A percentile compares a stretch with the other conserved stretches of the same genome.
Conservation (phyloP, 2,797 vertebrate species). For the Macropodus opercularis region DNA sequence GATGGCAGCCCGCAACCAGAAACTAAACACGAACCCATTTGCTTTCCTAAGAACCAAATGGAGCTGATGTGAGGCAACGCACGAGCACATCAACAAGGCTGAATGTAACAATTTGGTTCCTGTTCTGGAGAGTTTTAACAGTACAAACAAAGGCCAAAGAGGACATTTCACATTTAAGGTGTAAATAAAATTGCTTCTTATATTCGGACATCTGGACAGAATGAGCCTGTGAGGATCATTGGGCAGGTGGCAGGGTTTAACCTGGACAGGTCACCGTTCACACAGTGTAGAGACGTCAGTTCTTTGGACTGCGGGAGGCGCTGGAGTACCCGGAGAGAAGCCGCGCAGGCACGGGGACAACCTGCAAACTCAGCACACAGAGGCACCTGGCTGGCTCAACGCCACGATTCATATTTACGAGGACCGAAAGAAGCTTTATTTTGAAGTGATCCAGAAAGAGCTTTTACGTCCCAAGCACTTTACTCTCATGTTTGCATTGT, state of each 20-base stretch:
- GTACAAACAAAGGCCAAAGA: constrained; percentile 13
- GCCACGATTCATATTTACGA: too few species aligned
- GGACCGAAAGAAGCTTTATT: not conserved
- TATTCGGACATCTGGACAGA: constrained; percentile 49
- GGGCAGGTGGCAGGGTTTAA: too few species aligned
- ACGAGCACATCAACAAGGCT: constrained; percentile 22
- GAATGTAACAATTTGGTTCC: constrained; percentile 4
- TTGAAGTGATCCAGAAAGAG: not conserved
- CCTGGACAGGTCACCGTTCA: too few species aligned
- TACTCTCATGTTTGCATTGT: not conserved
- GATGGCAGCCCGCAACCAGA: constrained; percentile 30
- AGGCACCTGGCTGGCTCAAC: too few species aligned
- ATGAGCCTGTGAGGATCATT: too few species aligned
- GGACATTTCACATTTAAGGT: constrained; percentile 26
- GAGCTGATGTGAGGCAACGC: constrained; percentile 5
- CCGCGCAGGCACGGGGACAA: too few species aligned
- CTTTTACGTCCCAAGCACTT: not conserved
- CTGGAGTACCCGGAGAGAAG: too few species aligned
- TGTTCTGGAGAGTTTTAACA: not conserved
- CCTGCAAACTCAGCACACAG: too few species aligned
- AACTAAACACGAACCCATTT: not conserved
- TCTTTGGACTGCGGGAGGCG: too few species aligned
- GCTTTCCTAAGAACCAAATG: not conserved
- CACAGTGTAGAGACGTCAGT: too few species aligned
- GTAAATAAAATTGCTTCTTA: constrained; percentile 41